Base-by-base conservation (phyloP, 2,888 invertebrate species). In the Micropterix aruncella region DNA sequence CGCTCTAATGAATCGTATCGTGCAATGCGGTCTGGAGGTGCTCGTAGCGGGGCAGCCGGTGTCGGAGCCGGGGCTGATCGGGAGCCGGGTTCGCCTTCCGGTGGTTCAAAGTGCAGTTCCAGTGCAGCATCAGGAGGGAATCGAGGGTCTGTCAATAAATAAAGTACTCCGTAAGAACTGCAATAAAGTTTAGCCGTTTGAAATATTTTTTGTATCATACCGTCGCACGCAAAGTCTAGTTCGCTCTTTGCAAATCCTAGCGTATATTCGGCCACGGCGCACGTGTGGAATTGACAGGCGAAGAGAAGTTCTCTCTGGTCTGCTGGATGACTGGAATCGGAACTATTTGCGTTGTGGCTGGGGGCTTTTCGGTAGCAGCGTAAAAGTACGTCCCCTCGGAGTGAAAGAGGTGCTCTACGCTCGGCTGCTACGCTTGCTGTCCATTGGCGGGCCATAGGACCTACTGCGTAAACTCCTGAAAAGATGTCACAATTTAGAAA, bases 281-380 rank as follows among this genome's bases (percentile, higher is more conserved):
- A 93, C 3, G 94, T 93, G 73, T 94, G 93, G 71, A 94, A 92
- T 78, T 94, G 88, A 60, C 85, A 83, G 42, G 85, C 80, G 70
- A 89, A 90, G 53, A 90, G 77, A n/a, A 85, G 75, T 54, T 81
- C 81, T 38, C 77, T 68, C 46, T 42, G 59, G 51, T 53, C 44
- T 47, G 54, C 16, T 53, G 52, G 27, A 49, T 48, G 42, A 46
- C 44, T 46, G 45, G 55, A 46, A 43, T 52, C 51, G 43, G 57
- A 60, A 51, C 59, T 54, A 43, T 60, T 58, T 49, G 72, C 73
- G 19, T 54, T 52, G 37, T 60, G 59, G 17, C 57, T 45, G 43
- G 53, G 51, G 1, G 66, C 65, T 3, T 87, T 75, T 55, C 89
- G 81, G 73, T 91, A 93, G 61, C 92, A 92, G 62, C 92, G 91